Evolutionary conservation across 2,888 invertebrate species (phyloP), one percentile per base, ranked within the genome.

Genomic region (Sarcophaga caerulescens): DNA sequence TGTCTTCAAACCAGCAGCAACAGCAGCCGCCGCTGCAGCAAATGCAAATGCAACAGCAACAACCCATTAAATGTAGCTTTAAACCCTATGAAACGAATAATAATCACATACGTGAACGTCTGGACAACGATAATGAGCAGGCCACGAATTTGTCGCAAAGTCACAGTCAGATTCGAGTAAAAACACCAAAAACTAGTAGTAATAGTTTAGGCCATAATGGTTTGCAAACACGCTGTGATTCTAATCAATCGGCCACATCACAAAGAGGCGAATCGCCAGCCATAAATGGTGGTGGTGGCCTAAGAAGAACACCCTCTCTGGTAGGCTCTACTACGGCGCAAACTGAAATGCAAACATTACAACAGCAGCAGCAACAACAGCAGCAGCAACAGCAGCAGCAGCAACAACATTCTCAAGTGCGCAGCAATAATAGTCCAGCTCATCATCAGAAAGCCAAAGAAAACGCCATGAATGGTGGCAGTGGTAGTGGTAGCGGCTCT

Each of bases 61-160:
- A 85, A 25, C 35, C 78, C 4, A 88, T 91, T 17, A 95, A 95
- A 90, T 95, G 95, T 79, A 96, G 95, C 92, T 96, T 96, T 93
- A 97, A 96, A 94, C 96, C 96, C 90, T 96, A 96, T 93, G 96
- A 96, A 93, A 95, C 96, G 90, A 96, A 91, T 95, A 96, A 90
- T 79, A 92, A 91, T 87, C 89, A 90, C 77, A 96, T 90, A 95
- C 93, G 84, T 90, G 92, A 77, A 90, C 92, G 88, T 91, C 91
- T 87, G 35, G 93, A 93, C 3, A 89, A 90, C 65, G 90, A 89
- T 74, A 89, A 88, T 83, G 90, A 90, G 85, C 89, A 90, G 85
- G 87, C 88, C 10, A 88, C 89, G 70, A 90, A 88, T 82, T 82
- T 88, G 45, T 79, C 85, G 45, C 87, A 83, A 59, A 71, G 47